These are phyloP conservation scores for Malaclemys terrapin DNA, from an alignment of 2,113 vertebrate genomes.

Conservation along the genomic window DNA sequence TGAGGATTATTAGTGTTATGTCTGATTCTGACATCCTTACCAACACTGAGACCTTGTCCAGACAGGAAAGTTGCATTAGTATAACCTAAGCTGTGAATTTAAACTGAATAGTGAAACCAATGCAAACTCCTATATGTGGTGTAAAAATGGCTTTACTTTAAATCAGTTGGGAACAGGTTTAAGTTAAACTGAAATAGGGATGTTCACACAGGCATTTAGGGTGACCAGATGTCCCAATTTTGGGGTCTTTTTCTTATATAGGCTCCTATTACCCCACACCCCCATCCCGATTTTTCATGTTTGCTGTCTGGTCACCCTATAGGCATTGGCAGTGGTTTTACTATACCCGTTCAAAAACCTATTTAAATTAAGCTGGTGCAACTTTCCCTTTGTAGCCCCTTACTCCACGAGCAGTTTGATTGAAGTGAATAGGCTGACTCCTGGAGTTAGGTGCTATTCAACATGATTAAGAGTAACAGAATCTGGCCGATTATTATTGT, in stretches of 20 bases:
- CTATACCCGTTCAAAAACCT: slow-evolving; percentile 71
- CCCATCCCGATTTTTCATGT: too few species aligned
- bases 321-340: slow-evolving; percentile 63
- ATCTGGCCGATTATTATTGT: slow-evolving; percentile 76
- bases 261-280: too few species aligned
- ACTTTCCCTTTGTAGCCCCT: background rate
- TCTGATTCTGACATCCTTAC: background rate
- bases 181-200: slow-evolving; percentile 65
- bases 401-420: background rate
- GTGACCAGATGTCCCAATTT: too few species aligned
- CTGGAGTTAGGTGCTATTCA: slow-evolving; percentile 43
- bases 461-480: slow-evolving; percentile 46
- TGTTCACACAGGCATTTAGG: slow-evolving; percentile 54
- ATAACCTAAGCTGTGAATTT: background rate
- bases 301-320: background rate
- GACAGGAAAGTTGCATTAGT: slow-evolving; percentile 27
- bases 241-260: too few species aligned
- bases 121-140: slow-evolving; percentile 15
- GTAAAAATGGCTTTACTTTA: slow-evolving; percentile 7
- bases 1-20: slow-evolving; percentile 35
- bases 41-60: background rate
- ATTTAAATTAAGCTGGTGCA: slow-evolving; percentile 56
- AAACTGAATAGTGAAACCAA: background rate
- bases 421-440: slow-evolving; percentile 28
- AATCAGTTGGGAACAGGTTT: slow-evolving; percentile 66